phyloP scores from a whole-genome alignment of 2,797 vertebrate genomes.

The Gallirallus australis region DNA sequence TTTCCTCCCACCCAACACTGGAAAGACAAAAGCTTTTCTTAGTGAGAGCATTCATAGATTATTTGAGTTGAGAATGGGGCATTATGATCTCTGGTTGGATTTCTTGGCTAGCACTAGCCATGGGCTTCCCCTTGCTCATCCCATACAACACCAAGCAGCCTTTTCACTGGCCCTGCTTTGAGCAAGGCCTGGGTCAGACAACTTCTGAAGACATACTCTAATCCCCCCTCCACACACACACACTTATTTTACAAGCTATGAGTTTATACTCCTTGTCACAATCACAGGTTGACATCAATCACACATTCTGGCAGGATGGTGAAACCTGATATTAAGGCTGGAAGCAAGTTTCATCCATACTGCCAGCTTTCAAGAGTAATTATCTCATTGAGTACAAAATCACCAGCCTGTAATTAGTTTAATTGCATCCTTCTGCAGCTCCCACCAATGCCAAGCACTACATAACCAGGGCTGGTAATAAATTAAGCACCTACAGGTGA shows the following conservation, averaged over 20 bases:
- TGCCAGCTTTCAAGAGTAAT: constrained; percentile 23
- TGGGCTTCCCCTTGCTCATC: neutral
- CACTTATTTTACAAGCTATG: neutral
- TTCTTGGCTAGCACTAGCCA: neutral
- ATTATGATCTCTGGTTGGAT: neutral
- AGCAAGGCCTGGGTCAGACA: neutral
- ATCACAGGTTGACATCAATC: neutral
- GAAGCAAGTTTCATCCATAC: neutral
- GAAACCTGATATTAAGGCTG: constrained; percentile 19
- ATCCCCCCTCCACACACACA: neutral
- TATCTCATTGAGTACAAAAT: constrained; percentile 42
- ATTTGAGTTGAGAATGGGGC: neutral
- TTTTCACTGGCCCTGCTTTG: neutral
- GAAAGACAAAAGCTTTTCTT: constrained; percentile 11
- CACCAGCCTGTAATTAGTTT: constrained; percentile 27
- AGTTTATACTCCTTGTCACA: neutral
- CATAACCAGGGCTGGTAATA: neutral
- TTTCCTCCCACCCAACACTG: neutral
- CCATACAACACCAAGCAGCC: neutral
- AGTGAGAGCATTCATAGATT: neutral
- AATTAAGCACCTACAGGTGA: neutral
- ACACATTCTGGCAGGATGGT: neutral
- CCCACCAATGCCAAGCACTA: neutral
- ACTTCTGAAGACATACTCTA: neutral
- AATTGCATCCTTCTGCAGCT: constrained; percentile 35